Evolutionary conservation across 2,888 invertebrate species (phyloP).

Genomic region (Ophion slaviceki): DNA sequence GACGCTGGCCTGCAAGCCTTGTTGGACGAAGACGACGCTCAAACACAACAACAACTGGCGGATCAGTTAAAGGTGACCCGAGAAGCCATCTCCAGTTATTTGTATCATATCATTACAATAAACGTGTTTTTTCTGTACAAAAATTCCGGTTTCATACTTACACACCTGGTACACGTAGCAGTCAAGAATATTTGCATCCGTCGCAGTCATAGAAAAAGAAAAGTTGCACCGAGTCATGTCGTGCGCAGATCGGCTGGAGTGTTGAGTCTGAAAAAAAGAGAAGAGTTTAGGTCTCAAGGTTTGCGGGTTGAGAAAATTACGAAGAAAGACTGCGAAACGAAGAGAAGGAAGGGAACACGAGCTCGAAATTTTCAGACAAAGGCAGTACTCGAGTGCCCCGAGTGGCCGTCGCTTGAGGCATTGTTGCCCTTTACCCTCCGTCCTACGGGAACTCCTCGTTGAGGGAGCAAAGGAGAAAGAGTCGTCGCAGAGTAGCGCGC

Average conservation of each 20-base stretch:
- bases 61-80: too few relatives aligned
- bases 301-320: constrained; percentile 50
- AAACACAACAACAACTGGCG: too few relatives aligned
- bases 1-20: too few relatives aligned
- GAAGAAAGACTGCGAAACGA: constrained; percentile 53
- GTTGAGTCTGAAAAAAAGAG: constrained; percentile 51
- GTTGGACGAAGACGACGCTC: too few relatives aligned
- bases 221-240: constrained; percentile 24
- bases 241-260: constrained; percentile 3
- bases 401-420: constrained; percentile 78
- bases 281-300: constrained; percentile 42
- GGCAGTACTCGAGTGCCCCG: constrained; percentile 69
- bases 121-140: too few relatives aligned
- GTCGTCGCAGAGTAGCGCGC: constrained; percentile 1
- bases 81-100: too few relatives aligned
- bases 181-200: constrained; percentile 12
- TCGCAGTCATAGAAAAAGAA: constrained; percentile 48
- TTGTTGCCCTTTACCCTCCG: constrained; percentile 80
- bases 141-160: too few relatives aligned
- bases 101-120: too few relatives aligned
- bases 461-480: constrained; percentile 51
- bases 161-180: background rate
- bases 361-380: constrained; percentile 77
- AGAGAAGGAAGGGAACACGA: constrained; percentile 61
- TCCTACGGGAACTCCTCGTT: constrained; percentile 60